Percentiles rank a stretch among this genome's conserved stretches.
These are phyloP conservation scores for Cyphomyrus discorhynchus DNA, from an alignment of 2,113 vertebrate genomes.

Conservation along the genomic window DNA sequence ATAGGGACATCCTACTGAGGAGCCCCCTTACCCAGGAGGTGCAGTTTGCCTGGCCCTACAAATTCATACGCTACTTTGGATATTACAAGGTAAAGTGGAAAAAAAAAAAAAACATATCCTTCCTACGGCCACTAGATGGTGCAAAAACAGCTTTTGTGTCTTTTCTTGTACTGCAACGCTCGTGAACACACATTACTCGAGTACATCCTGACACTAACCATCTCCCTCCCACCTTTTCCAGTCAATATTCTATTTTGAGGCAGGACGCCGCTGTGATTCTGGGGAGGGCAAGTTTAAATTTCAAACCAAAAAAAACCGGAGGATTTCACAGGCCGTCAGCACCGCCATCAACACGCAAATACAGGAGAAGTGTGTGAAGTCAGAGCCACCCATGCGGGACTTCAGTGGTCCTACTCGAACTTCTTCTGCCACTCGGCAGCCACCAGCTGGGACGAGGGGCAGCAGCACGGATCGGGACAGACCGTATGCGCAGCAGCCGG, in stretches of 20 bases:
- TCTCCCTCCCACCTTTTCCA: neutral
- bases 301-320: neutral
- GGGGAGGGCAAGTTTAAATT: neutral
- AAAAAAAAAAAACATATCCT: neutral
- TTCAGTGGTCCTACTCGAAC: neutral
- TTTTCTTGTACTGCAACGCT: neutral
- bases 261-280: neutral
- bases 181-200: neutral
- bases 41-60: neutral
- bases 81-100: neutral
- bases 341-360: neutral
- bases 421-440: neutral
- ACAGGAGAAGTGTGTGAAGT: neutral
- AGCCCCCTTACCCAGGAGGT: neutral
- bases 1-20: neutral
- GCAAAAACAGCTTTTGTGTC: neutral
- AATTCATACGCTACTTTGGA: neutral
- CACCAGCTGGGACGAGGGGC: neutral
- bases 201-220: neutral
- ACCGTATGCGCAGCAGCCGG: neutral
- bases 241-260: conserved; percentile 6
- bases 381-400: neutral
- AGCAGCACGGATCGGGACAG: neutral
- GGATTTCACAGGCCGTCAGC: neutral
- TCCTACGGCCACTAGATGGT: neutral